Conservation (phyloP, 2,888 invertebrate genomes). For the Drosophila cracens region DNA sequence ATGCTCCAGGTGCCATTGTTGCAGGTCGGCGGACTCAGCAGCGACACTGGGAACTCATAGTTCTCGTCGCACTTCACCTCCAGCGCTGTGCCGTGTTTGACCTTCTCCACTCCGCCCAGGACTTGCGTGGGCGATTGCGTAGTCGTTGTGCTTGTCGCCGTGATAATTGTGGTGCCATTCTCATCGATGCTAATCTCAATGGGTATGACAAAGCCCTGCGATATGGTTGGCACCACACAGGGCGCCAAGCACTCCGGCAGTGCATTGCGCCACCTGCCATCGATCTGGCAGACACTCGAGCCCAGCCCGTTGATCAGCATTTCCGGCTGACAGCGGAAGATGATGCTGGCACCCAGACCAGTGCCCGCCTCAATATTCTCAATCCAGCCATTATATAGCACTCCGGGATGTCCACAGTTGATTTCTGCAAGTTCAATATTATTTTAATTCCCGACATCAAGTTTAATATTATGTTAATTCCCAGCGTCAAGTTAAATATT, state of each 20-base stretch:
- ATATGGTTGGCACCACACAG: slow-evolving; percentile 95
- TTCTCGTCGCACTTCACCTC: slow-evolving; percentile 93
- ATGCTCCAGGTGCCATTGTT: slow-evolving; percentile 98
- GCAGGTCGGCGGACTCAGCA: slow-evolving; percentile 92
- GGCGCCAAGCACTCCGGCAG: slow-evolving; percentile 96
- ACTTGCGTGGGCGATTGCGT: slow-evolving; percentile 64
- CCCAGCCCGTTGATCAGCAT: slow-evolving; percentile 95
- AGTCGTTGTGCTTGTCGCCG: slow-evolving; percentile 84
- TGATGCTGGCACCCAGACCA: slow-evolving; percentile 95
- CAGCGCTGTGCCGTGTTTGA: slow-evolving; percentile 89
- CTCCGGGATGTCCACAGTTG: slow-evolving; percentile 97
- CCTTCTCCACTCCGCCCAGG: slow-evolving; percentile 86
- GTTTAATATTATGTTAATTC: neutral
- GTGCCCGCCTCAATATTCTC: slow-evolving; percentile 96
- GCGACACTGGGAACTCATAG: slow-evolving; percentile 92
- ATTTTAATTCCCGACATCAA: no score
- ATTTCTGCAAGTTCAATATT: slow-evolving; percentile 89
- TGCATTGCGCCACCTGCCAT: slow-evolving; percentile 97
- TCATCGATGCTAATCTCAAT: slow-evolving; percentile 85
- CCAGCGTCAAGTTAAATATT: neutral
- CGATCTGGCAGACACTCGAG: slow-evolving; percentile 96
- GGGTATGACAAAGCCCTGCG: slow-evolving; percentile 90
- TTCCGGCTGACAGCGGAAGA: slow-evolving; percentile 96
- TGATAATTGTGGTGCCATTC: slow-evolving; percentile 81
- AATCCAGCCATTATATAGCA: slow-evolving; percentile 97